Evolutionary conservation across 2,113 vertebrate species (phyloP).

Genomic region (Jacana jacana): DNA sequence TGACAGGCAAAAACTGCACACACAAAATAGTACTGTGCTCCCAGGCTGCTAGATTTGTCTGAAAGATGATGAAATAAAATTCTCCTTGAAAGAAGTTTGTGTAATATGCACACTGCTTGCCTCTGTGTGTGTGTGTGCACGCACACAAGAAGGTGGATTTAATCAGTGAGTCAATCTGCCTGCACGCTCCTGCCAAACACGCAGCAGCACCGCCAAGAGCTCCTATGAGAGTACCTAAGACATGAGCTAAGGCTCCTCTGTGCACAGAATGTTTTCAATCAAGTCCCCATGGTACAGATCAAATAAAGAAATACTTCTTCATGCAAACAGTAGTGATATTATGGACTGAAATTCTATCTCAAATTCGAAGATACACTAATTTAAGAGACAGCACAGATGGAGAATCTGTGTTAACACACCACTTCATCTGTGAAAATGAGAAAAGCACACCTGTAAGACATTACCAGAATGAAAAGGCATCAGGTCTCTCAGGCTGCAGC

Average conservation of each 20-base stretch:
- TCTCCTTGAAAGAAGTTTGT: not conserved
- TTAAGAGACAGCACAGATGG: not conserved
- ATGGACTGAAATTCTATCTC: constrained; percentile 1
- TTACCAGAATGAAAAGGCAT: not conserved
- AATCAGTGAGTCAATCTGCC: constrained; percentile 42
- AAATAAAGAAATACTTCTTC: constrained; percentile 32
- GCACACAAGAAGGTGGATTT: constrained; percentile 1
- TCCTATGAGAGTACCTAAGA: not conserved
- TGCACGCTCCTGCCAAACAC: not conserved
- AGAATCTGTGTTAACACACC: not conserved
- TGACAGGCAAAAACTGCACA: not conserved
- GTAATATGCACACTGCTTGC: not conserved
- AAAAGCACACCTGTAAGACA: not conserved
- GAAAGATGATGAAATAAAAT: not conserved
- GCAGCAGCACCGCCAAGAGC: not conserved
- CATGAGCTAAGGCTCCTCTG: constrained; percentile 10
- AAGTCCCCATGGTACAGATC: constrained; percentile 23
- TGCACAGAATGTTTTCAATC: constrained; percentile 10
- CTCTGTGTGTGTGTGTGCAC: not conserved
- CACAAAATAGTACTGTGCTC: not conserved
- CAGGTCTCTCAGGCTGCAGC: not conserved
- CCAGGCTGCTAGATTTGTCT: not conserved
- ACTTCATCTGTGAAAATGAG: not conserved
- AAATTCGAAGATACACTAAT: not conserved
- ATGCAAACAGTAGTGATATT: constrained; percentile 8